Evolutionary conservation across 2,797 vertebrate genomes (phyloP).

Genomic region (Megalops cyprinoides): DNA sequence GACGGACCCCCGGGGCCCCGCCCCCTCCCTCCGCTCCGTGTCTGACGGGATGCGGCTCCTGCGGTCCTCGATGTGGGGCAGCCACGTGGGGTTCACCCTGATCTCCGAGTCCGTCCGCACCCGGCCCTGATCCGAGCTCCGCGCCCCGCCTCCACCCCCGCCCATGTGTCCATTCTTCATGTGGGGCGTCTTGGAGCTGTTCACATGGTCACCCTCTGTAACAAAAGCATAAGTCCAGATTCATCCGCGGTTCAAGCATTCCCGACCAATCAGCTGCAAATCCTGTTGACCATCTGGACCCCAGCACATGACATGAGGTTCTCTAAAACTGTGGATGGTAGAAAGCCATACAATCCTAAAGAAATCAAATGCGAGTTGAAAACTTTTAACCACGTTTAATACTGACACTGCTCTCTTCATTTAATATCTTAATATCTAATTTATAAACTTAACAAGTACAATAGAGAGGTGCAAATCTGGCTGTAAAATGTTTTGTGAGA

Average conservation of each 20-base stretch:
- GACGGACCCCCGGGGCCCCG: conserved; percentile 53
- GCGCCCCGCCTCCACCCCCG: conserved; percentile 68
- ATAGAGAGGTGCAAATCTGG: too few relatives aligned
- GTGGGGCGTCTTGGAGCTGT: conserved; percentile 65
- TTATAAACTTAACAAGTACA: too few relatives aligned
- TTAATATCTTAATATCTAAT: too few relatives aligned
- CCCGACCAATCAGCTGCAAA: neutral
- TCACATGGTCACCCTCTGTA: conserved; percentile 77
- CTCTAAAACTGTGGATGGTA: neutral
- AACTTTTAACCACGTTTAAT: too few relatives aligned
- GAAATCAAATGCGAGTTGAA: too few relatives aligned
- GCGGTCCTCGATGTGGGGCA: conserved; percentile 60
- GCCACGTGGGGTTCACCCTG: conserved; percentile 51
- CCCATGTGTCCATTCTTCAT: conserved; percentile 87
- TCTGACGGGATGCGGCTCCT: conserved; percentile 63
- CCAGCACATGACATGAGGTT: neutral
- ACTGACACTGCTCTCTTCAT: too few relatives aligned
- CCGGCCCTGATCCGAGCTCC: conserved; percentile 48
- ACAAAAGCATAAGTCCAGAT: conserved; percentile 5
- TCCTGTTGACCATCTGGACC: neutral
- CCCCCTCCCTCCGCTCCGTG: conserved; percentile 53
- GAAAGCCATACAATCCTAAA: too few relatives aligned
- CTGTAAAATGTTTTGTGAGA: too few relatives aligned
- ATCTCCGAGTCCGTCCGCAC: conserved; percentile 58
- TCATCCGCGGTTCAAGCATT: neutral